Base-by-base conservation (phyloP, 2,888 invertebrate genomes). In the Nesidiocoris tenuis region DNA sequence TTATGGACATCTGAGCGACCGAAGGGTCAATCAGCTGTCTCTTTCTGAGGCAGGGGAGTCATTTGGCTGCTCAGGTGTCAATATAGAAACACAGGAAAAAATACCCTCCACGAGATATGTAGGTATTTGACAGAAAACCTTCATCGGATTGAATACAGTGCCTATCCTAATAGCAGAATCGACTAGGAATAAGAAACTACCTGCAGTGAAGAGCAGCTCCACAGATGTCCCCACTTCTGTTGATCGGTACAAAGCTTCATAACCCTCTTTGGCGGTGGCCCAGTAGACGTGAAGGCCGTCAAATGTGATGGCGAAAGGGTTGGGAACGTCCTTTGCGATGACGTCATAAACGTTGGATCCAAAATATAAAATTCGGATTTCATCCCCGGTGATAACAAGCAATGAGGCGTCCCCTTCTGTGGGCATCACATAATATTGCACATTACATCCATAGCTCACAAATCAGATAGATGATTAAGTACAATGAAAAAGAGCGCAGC, bases 201-300 rank as follows among this genome's bases (percentile, higher is more conserved):
- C 86, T 72, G 83, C 81, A 19, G 82, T 82, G 1, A 85, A 82
- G 67, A 86, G 82, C 78, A 88, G 86, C 84, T 91, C 87, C 77
- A 86, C 86, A 1, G 87, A 82, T 0, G 87, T 84, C 12, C 91
- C 90, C 80, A 90, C 88, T 0, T 88, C 84, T 12, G 84, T 84
- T 0, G 90, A 87, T 77, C 88, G 87, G 57, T 89, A 87, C 79
- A 94, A 91, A 9, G 89, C 87, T 82, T 93, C 91, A n/a, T 88
- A 87, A 1, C 89, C 90, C 2, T 87, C 83, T 1, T 88, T 86
- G 0, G 90, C 87, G 80, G 92, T 90, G 2, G 92, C 90, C 94
- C 94, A 95, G 82, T 92, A 94, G 24, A 93, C 83, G 79, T 88
- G 85, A 1, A 85, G 84, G 0, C 90, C 90, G 81, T 94, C 92